Conservation (phyloP, 2,113 vertebrate species). For the Leptodactylus fuscus region DNA sequence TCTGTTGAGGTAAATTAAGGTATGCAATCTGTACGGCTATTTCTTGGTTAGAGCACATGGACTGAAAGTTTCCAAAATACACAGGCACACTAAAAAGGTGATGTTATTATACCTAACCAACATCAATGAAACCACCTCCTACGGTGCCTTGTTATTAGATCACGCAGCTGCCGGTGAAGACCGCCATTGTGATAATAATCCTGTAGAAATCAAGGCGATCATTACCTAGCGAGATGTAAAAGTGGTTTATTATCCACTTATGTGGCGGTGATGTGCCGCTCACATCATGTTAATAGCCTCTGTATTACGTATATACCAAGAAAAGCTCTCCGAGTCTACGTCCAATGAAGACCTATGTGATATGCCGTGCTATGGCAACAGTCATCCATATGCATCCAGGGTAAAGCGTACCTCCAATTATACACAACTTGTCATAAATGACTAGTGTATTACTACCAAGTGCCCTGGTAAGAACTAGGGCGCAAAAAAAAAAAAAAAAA, state of each 20-base stretch:
- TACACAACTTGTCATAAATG: no score
- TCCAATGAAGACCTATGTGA: no score
- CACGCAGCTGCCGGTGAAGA: background rate
- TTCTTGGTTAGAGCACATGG: background rate
- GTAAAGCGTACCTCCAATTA: no score
- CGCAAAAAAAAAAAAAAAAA: no score
- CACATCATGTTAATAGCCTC: no score
- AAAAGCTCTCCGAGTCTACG: no score
- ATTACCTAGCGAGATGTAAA: background rate
- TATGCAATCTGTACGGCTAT: background rate
- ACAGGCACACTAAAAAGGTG: no score
- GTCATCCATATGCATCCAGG: no score
- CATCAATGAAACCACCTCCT: background rate
- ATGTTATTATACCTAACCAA: background rate
- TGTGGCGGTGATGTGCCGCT: background rate
- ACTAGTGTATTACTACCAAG: no score
- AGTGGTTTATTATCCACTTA: background rate
- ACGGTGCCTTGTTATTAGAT: background rate
- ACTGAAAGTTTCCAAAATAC: background rate
- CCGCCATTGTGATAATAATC: background rate
- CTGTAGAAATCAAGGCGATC: background rate
- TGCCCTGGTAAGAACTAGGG: no score
- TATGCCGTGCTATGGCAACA: no score
- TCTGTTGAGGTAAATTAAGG: conserved; percentile 41
- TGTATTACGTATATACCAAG: no score